Conservation (phyloP, 1,140 invertebrate species). For the Bathynomus jamesi region DNA sequence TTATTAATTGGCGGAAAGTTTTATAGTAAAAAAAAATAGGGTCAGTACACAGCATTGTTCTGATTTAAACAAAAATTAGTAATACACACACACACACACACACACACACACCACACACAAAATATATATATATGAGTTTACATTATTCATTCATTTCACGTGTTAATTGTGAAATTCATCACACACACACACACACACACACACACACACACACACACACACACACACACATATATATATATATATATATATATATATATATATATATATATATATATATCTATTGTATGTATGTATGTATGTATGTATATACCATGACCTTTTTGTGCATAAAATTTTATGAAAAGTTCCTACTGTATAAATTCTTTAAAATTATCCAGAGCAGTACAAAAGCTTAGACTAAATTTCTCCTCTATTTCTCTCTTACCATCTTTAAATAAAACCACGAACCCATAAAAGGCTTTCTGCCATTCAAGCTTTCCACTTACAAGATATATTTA, state of each 20-base stretch:
- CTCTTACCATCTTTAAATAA: neutral
- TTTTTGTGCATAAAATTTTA: neutral
- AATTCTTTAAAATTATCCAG: neutral
- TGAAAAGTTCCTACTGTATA: neutral
- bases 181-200: neutral
- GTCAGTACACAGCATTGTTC: too few relatives aligned
- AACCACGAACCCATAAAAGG: neutral
- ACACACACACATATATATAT: neutral
- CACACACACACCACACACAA: too few relatives aligned
- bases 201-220: neutral
- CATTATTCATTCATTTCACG: too few relatives aligned
- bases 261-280: conserved; percentile 3
- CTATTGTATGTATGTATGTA: neutral
- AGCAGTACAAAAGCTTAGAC: neutral
- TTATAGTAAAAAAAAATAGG: too few relatives aligned
- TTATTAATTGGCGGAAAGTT: too few relatives aligned
- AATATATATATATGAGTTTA: too few relatives aligned
- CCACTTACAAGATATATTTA: conserved; percentile 1
- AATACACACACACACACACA: too few relatives aligned
- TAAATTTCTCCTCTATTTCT: neutral
- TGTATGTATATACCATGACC: neutral
- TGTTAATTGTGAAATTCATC: too few relatives aligned
- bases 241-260: conserved; percentile 3
- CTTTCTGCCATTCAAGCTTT: neutral
- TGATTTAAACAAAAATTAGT: too few relatives aligned